Conservation (phyloP, 1,140 invertebrate genomes). For the Saccostrea echinata region DNA sequence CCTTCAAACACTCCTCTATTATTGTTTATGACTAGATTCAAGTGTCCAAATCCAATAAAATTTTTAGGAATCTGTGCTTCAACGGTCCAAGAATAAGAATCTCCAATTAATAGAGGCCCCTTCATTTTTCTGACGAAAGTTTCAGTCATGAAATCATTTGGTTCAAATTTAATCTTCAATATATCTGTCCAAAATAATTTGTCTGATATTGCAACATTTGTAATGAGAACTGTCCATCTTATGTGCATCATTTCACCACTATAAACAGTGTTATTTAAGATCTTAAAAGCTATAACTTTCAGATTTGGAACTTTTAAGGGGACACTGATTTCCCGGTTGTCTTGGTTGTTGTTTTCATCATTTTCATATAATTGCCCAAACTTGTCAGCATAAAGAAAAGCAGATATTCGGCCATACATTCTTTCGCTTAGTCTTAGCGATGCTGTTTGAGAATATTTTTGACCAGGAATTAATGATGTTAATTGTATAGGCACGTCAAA, state of each 20-base stretch:
- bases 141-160: background rate
- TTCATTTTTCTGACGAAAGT: background rate
- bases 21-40: background rate
- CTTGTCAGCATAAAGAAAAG: background rate
- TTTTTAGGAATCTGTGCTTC: background rate
- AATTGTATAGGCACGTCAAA: background rate
- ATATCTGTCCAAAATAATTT: background rate
- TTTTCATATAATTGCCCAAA: background rate
- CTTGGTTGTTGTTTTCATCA: background rate
- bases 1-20: background rate
- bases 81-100: background rate
- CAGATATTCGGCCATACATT: background rate
- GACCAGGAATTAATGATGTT: background rate
- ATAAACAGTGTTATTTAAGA: background rate
- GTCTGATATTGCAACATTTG: background rate
- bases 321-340: background rate
- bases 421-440: background rate
- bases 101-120: background rate
- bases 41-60: background rate
- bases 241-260: background rate
- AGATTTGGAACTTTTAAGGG: background rate
- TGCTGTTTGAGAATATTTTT: background rate
- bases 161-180: conserved; percentile 1
- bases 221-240: background rate
- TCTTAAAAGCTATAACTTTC: background rate